Evolutionary conservation across 2,113 vertebrate species (phyloP).

Genomic region (Sphyrna mokarran): DNA sequence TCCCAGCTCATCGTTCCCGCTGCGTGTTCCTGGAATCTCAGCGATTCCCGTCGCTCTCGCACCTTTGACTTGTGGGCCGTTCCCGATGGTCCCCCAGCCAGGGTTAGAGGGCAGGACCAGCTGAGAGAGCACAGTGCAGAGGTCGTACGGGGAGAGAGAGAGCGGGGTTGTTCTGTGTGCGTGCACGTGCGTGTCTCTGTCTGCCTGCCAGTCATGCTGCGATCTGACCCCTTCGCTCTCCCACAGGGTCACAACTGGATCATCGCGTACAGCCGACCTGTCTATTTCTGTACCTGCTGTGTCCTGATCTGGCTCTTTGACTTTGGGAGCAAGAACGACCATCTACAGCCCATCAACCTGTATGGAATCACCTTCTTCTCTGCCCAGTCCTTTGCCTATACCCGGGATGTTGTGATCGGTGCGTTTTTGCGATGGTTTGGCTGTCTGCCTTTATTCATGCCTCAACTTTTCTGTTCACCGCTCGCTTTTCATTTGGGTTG

Average conservation of each 20-base stretch:
- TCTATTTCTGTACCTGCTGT: constrained; percentile 67
- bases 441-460: background rate
- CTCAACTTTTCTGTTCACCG: background rate
- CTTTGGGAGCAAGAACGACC: constrained; percentile 52
- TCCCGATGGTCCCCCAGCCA: background rate
- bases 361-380: constrained; percentile 63
- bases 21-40: background rate
- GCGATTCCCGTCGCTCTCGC: too few species aligned
- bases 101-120: background rate
- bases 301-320: constrained; percentile 64
- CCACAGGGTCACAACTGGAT: constrained; percentile 68
- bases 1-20: background rate
- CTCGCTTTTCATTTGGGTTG: too few species aligned
- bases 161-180: background rate
- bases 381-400: constrained; percentile 57
- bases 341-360: constrained; percentile 55
- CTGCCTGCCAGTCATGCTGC: background rate
- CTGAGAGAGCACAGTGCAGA: background rate
- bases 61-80: too few species aligned
- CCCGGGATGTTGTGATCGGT: constrained; percentile 62
- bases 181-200: background rate
- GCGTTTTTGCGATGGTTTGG: constrained; percentile 34
- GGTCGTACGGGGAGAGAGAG: too few species aligned
- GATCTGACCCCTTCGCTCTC: background rate
- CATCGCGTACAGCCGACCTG: constrained; percentile 65